Percentiles rank a stretch among this genome's conserved stretches.
Evolutionary conservation across 2,797 vertebrate species (phyloP).

Genomic region (Poecilia wingei): DNA sequence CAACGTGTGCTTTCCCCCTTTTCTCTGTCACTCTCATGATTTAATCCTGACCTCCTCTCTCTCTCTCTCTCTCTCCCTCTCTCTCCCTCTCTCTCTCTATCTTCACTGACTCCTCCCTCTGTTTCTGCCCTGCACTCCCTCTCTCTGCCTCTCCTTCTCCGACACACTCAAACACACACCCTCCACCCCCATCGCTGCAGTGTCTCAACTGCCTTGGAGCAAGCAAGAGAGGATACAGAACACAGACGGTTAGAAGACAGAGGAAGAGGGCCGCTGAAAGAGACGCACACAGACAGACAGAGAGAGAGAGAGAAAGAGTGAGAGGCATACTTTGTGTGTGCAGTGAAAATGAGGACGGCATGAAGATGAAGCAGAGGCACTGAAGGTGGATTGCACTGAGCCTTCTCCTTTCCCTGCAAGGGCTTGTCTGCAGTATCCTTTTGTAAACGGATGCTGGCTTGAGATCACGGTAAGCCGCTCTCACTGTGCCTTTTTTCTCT

Average conservation of each 20-base stretch:
- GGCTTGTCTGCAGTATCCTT: constrained; percentile 80
- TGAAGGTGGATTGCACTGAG: constrained; percentile 76
- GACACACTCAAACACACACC: constrained; percentile 77
- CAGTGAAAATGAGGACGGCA: constrained; percentile 63
- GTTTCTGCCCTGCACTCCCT: constrained; percentile 72
- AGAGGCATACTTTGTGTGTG: constrained; percentile 25
- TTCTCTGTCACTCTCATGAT: constrained; percentile 66
- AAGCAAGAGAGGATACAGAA: constrained; percentile 83
- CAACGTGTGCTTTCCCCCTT: constrained; percentile 54
- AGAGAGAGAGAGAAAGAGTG: constrained; percentile 4
- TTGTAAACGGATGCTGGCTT: constrained; percentile 78
- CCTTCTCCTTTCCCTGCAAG: constrained; percentile 69
- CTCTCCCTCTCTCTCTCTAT: constrained; percentile 64
- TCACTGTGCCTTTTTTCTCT: constrained; percentile 34
- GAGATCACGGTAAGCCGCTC: constrained; percentile 78
- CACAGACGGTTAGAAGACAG: constrained; percentile 77
- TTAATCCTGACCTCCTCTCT: constrained; percentile 71
- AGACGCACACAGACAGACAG: constrained; percentile 2
- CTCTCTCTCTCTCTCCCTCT: constrained; percentile 21
- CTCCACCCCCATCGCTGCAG: constrained; percentile 87
- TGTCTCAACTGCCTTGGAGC: constrained; percentile 86
- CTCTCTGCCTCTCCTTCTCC: constrained; percentile 72
- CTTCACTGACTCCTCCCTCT: constrained; percentile 77
- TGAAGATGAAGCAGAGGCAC: constrained; percentile 77
- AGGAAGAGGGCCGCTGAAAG: constrained; percentile 59